These are phyloP conservation scores for Mastigias papua DNA, from an alignment of 30 jellyfish, hydroid and myxozoan genomes.

Conservation along the genomic window DNA sequence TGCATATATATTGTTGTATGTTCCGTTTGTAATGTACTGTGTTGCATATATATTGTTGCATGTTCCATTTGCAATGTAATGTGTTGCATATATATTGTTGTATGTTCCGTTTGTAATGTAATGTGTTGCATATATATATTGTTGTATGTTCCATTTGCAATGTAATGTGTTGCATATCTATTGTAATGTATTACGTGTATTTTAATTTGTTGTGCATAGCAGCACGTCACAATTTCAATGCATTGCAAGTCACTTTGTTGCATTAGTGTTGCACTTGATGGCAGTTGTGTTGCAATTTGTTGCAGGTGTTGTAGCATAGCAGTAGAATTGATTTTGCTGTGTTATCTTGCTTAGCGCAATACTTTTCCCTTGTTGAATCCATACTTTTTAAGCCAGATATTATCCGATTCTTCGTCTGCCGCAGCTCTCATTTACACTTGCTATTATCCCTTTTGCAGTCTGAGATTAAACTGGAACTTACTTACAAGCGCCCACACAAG, in stretches of 20 bases:
- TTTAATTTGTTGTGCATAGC: too few species aligned
- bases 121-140: background rate
- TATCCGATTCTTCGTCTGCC: too few species aligned
- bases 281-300: too few species aligned
- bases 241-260: too few species aligned
- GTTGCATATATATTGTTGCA: background rate
- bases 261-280: too few species aligned
- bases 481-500: slow-evolving; percentile 6
- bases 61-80: background rate
- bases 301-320: too few species aligned
- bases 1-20: background rate
- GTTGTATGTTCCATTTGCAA: background rate
- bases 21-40: background rate
- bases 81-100: background rate
- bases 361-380: too few species aligned
- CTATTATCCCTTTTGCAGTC: slow-evolving; percentile 43
- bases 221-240: too few species aligned
- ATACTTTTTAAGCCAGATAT: too few species aligned
- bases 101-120: background rate
- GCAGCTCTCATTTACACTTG: too few species aligned
- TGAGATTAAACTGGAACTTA: slow-evolving; percentile 34
- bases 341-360: too few species aligned
- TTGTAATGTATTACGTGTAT: background rate
- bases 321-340: too few species aligned
- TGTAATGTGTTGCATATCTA: background rate